Evolutionary conservation across 2,797 vertebrate species (phyloP).

Genomic region (Ciconia nigra): DNA sequence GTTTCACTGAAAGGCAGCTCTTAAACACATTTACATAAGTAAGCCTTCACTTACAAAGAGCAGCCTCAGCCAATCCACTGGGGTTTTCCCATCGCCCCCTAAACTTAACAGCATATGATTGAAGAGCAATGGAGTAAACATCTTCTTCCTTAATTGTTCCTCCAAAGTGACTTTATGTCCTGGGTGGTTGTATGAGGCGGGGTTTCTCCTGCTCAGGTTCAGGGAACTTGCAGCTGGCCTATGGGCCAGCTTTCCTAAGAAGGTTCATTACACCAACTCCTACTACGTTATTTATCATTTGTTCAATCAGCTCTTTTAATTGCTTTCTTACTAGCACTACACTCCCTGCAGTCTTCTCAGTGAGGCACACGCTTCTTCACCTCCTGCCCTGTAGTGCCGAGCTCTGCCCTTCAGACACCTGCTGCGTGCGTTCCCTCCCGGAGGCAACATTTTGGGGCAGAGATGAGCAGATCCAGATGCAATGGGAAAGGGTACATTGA

Average conservation of each 20-base stretch:
- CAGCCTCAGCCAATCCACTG: slow-evolving; percentile 5
- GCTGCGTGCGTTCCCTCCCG: rapidly evolving
- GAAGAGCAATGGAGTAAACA: not conserved
- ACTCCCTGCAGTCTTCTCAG: not conserved
- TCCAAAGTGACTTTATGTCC: slow-evolving; percentile 7
- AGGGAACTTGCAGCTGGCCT: not conserved
- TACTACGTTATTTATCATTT: slow-evolving; percentile 46
- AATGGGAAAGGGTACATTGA: not conserved
- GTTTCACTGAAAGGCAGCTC: slow-evolving; percentile 48
- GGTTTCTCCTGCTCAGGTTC: not conserved
- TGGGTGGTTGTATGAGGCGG: not conserved
- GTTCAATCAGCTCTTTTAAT: slow-evolving; percentile 52
- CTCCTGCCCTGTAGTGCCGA: not conserved
- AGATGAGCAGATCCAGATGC: not conserved
- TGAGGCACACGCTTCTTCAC: not conserved
- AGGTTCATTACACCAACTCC: slow-evolving; percentile 5
- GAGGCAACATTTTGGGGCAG: not conserved
- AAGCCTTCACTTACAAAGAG: slow-evolving; percentile 49
- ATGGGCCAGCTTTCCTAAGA: not conserved
- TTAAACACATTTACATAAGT: slow-evolving; percentile 62
- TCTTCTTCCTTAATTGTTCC: slow-evolving; percentile 36
- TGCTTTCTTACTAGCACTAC: not conserved
- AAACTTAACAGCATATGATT: slow-evolving; percentile 8
- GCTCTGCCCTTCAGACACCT: not conserved
- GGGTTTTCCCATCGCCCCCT: not conserved